Percentiles rank a stretch among this genome's conserved stretches.
Evolutionary conservation across 2,888 invertebrate genomes (phyloP).

Genomic region (Drosophila meridionalis): DNA sequence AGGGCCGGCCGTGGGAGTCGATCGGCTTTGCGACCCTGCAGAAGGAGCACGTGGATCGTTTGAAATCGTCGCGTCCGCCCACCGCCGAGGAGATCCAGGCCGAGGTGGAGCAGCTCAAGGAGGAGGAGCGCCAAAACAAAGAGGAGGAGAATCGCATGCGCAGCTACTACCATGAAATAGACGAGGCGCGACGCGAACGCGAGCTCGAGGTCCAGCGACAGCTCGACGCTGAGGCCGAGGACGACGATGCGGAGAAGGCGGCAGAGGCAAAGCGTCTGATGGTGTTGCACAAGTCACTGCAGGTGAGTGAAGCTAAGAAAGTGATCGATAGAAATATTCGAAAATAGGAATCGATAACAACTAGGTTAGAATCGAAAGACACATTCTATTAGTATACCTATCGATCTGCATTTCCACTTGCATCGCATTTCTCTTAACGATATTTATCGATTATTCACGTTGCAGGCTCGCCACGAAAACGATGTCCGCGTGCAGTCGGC

Average conservation of each 20-base stretch:
- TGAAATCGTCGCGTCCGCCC: constrained; percentile 46
- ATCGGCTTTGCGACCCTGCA: constrained; percentile 62
- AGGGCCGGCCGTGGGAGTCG: constrained; percentile 68
- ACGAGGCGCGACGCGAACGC: constrained; percentile 58
- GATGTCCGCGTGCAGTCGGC: constrained; percentile 61
- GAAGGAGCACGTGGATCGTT: constrained; percentile 53
- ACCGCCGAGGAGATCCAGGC: constrained; percentile 49
- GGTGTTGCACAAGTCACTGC: constrained; percentile 86
- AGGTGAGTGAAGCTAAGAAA: constrained; percentile 85
- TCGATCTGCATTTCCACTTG: background rate
- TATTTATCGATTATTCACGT: background rate
- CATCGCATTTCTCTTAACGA: background rate
- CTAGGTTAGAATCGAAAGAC: background rate
- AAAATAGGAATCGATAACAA: background rate
- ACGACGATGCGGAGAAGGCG: constrained; percentile 47
- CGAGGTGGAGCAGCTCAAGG: constrained; percentile 44
- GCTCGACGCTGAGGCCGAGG: constrained; percentile 46
- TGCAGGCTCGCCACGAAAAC: constrained; percentile 73
- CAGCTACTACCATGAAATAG: constrained; percentile 52
- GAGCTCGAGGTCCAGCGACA: constrained; percentile 53
- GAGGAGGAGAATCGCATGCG: constrained; percentile 62
- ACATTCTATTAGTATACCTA: background rate
- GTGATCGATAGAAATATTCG: constrained; percentile 2
- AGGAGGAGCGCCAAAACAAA: constrained; percentile 53
- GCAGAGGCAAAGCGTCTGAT: constrained; percentile 84